Evolutionary conservation across 2,797 vertebrate species (phyloP), one percentile per base, ranked within the genome.

Genomic region (Meriones psammophilus): DNA sequence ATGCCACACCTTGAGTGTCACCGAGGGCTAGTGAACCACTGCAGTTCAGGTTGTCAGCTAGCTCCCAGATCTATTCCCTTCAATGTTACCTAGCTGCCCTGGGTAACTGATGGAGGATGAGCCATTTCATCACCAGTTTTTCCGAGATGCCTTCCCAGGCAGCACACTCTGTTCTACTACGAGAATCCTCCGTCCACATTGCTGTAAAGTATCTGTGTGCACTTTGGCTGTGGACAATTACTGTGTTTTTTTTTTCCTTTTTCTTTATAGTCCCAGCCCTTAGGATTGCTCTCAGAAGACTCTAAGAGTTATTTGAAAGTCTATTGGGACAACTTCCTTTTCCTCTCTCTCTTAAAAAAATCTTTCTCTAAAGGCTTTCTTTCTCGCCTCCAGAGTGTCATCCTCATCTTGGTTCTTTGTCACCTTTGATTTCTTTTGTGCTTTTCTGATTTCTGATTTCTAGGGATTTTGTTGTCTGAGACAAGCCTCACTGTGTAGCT

Each of bases 231-330:
- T 30, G 58, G 54, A 46, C 18, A 81, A 4, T 42, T 28, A 4
- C 30, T n/a, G 77, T 50, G 36, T 10, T 56, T 26, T 58, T 39
- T 39, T 39, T 39, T 64, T 39, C 13, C 50, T n/a, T 33, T 50
- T 50, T 58, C n/a, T 91, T 22, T 26, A 33, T 58, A 50, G 46
- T 62, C 58, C 71, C 20, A 58, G 39, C 15, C 56, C 42, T 64
- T 30, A 26, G 15, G 56, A 36, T 0, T 46, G 39, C 30, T 64
- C 62, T 26, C 62, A 62, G 54, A 26, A 84, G 3, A 28, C 0
- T 46, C 66, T 60, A 77, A 85, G 68, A 68, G 36, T 86, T 81
- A 88, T 91, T 60, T 92, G 86, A 87, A 36, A 36, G 62, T 92
- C 73, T 24, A 78, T 33, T 60, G 8, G 50, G 24, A 30, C 92